These are phyloP conservation scores for Artemia sinica DNA, from an alignment of 2,888 invertebrate genomes.

Conservation along the genomic window DNA sequence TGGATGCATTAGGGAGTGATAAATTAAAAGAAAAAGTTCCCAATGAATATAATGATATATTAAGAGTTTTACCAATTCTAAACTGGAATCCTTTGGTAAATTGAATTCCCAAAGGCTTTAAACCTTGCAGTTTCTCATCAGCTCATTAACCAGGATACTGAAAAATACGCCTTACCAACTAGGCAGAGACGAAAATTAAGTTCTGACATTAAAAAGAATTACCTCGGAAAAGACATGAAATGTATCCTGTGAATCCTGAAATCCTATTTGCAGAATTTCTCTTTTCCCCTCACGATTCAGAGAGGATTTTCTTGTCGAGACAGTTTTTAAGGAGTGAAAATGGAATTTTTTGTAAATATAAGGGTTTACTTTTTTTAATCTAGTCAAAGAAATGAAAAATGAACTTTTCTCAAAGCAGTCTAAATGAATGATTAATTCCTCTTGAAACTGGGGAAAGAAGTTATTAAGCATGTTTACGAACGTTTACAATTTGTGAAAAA, in stretches of 20 bases:
- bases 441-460: too few relatives aligned
- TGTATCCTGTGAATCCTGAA: conserved; percentile 10
- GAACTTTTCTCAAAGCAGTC: conserved; percentile 1
- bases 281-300: neutral
- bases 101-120: conserved; percentile 5
- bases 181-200: conserved; percentile 6
- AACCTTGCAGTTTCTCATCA: neutral
- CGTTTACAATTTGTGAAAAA: too few relatives aligned
- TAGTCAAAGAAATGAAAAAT: neutral
- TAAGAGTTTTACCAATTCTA: too few relatives aligned
- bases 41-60: too few relatives aligned
- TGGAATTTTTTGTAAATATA: conserved; percentile 4
- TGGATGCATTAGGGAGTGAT: too few relatives aligned
- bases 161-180: neutral
- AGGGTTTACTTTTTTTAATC: conserved; percentile 6
- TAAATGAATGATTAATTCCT: conserved; percentile 4
- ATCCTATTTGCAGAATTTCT: conserved; percentile 11
- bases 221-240: conserved; percentile 11
- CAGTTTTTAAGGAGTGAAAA: conserved; percentile 9
- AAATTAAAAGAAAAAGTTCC: too few relatives aligned
- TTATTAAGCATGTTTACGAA: too few relatives aligned
- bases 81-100: neutral
- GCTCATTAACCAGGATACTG: conserved; percentile 7
- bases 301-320: conserved; percentile 6
- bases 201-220: conserved; percentile 10